A percentile compares a stretch with the other conserved stretches of the same genome.
Evolutionary conservation across 2,888 invertebrate genomes (phyloP).

Genomic region (Caradrina kadenii): DNA sequence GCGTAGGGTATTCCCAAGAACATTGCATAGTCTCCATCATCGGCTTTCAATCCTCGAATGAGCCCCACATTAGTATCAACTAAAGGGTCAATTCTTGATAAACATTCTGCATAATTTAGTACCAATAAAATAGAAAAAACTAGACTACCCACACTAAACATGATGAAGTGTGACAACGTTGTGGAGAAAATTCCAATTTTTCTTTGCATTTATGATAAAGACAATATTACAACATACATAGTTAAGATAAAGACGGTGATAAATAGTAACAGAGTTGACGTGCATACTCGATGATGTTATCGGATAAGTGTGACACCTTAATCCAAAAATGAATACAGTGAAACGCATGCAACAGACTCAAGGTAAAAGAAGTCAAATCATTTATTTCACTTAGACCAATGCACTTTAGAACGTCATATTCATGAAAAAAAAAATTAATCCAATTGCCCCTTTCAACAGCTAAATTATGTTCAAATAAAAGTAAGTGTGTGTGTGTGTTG

Average conservation of each 20-base stretch:
- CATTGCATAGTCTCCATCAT: slow-evolving; percentile 73
- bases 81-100: slow-evolving; percentile 63
- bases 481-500: too few relatives aligned
- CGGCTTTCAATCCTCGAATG: slow-evolving; percentile 68
- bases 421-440: too few relatives aligned
- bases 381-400: too few relatives aligned
- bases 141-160: slow-evolving; percentile 13
- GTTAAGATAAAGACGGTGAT: slow-evolving; percentile 23
- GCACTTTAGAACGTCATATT: too few relatives aligned
- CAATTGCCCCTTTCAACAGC: too few relatives aligned
- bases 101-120: slow-evolving; percentile 22
- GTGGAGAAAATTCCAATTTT: background rate
- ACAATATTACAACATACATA: slow-evolving; percentile 13
- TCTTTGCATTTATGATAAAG: slow-evolving; percentile 4
- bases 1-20: slow-evolving; percentile 78
- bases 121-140: slow-evolving; percentile 20
- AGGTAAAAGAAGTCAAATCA: background rate
- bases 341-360: background rate
- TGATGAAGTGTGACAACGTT: background rate
- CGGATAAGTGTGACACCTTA: background rate
- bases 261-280: background rate
- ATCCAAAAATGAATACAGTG: background rate
- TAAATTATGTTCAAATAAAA: too few relatives aligned
- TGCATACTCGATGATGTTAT: background rate
- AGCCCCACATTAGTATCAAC: slow-evolving; percentile 70